phyloP scores from a whole-genome alignment of 2,888 invertebrate species.

The Opisthograptis luteolata region DNA sequence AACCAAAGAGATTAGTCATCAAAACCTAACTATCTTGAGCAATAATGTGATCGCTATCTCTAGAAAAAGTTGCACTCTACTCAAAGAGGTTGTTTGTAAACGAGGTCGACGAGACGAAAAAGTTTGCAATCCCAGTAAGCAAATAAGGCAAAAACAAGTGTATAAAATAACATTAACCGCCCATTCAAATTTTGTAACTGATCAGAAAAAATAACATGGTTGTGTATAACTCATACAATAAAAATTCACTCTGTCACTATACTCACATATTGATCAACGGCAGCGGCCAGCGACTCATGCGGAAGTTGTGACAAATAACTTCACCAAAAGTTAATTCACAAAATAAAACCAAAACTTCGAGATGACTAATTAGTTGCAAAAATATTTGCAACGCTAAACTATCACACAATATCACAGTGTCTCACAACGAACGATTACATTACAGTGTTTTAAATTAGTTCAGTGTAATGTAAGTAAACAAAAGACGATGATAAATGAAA shows the following conservation, averaged over 20 bases:
- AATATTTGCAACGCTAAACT: constrained; percentile 27
- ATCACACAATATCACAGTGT: constrained; percentile 53
- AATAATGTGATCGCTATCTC: constrained; percentile 29
- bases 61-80: constrained; percentile 31
- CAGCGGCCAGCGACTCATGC: too few relatives aligned
- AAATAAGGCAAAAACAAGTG: constrained; percentile 51
- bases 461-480: constrained; percentile 39
- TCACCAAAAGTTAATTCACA: constrained; percentile 31
- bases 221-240: too few relatives aligned
- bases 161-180: constrained; percentile 32
- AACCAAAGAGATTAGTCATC: too few relatives aligned
- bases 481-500: constrained; percentile 39
- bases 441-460: constrained; percentile 28
- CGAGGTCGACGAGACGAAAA: constrained; percentile 61
- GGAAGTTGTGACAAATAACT: constrained; percentile 25
- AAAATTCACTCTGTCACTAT: background rate
- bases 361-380: constrained; percentile 48
- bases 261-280: constrained; percentile 25
- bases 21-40: constrained; percentile 18
- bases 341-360: constrained; percentile 40
- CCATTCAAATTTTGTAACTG: constrained; percentile 5
- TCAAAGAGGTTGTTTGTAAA: constrained; percentile 40
- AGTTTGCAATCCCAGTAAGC: constrained; percentile 56
- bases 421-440: constrained; percentile 55
- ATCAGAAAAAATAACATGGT: background rate